A percentile compares a stretch with the other conserved stretches of the same genome.
Evolutionary conservation across 2,113 vertebrate species (phyloP).

Genomic region (Rutilus rutilus): DNA sequence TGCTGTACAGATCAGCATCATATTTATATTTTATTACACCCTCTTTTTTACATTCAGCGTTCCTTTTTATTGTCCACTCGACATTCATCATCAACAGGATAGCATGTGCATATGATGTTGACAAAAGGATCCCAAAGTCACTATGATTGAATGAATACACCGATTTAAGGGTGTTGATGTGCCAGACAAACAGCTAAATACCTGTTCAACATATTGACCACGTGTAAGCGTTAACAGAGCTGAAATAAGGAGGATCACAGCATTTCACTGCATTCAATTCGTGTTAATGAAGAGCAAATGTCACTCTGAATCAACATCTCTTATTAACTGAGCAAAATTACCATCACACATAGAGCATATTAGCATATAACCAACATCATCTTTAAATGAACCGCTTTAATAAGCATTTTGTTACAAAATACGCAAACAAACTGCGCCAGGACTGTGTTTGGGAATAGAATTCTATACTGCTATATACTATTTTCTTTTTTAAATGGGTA

Average conservation of each 20-base stretch:
- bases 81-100: not conserved
- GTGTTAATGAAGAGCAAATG: conserved; percentile 8
- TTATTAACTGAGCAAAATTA: not conserved
- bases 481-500: too few relatives aligned
- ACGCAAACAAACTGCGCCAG: not conserved
- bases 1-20: not conserved
- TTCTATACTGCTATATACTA: not conserved
- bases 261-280: not conserved
- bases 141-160: not conserved
- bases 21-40: not conserved
- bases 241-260: not conserved
- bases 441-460: not conserved
- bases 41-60: not conserved
- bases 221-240: too few relatives aligned
- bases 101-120: not conserved
- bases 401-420: not conserved
- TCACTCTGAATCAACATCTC: not conserved
- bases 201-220: not conserved
- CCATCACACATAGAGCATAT: not conserved
- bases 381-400: not conserved
- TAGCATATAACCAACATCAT: not conserved
- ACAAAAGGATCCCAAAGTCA: not conserved
- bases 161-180: not conserved
- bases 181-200: not conserved
- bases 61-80: not conserved